Percentiles rank a stretch among this genome's conserved stretches.
Conservation (phyloP, 1,140 invertebrate species). For the Drosophila leontia region DNA sequence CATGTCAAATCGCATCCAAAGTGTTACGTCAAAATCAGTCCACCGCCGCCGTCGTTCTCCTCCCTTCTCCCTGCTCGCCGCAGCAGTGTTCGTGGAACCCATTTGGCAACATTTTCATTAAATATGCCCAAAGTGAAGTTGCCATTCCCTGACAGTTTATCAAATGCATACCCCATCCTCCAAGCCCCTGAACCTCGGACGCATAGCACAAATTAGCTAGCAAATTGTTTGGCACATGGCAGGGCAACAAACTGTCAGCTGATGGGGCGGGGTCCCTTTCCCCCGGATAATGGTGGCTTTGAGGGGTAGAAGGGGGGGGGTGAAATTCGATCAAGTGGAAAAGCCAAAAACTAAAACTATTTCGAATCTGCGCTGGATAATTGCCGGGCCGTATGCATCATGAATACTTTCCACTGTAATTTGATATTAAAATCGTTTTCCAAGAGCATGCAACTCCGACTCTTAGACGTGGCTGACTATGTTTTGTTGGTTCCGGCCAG, state of each 20-base stretch:
- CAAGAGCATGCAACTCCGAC: conserved; percentile 11
- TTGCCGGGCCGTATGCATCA: conserved; percentile 37
- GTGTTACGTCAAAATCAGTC: conserved; percentile 79
- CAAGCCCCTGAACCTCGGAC: conserved; percentile 1
- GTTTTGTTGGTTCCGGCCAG: conserved; percentile 14
- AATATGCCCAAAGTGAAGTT: conserved; percentile 83
- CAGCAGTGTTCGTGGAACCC: conserved; percentile 30
- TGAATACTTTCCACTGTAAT: conserved; percentile 46
- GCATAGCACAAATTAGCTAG: conserved; percentile 75
- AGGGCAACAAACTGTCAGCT: conserved; percentile 48
- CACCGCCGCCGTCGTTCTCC: background rate
- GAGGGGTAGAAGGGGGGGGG: background rate
- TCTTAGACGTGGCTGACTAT: conserved; percentile 10
- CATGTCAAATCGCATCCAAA: conserved; percentile 84
- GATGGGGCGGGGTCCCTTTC: background rate
- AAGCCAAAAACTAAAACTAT: conserved; percentile 57
- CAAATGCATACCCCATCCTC: conserved; percentile 68
- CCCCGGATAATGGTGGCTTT: background rate
- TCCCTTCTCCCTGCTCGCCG: background rate
- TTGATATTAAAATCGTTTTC: conserved; percentile 47
- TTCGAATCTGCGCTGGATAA: conserved; percentile 39
- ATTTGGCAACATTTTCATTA: conserved; percentile 83
- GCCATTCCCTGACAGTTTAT: conserved; percentile 81
- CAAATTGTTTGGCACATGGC: conserved; percentile 75
- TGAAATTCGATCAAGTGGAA: conserved; percentile 48